Percentiles rank a stretch among this genome's conserved stretches.
phyloP scores from a whole-genome alignment of 1,140 invertebrate species.

The Stegodyphus mimosarum region DNA sequence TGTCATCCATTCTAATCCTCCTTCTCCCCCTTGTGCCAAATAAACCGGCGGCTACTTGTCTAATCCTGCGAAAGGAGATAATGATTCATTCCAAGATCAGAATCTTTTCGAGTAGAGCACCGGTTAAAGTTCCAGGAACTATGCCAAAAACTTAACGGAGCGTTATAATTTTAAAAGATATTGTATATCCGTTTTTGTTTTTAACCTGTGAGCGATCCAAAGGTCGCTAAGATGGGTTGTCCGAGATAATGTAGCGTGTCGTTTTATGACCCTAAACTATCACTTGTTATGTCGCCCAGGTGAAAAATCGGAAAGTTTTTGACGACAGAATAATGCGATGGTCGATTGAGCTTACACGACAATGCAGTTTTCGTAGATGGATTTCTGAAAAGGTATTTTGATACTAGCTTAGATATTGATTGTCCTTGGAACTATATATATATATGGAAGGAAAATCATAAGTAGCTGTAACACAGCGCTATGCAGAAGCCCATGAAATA shows the following conservation, averaged over 20 bases:
- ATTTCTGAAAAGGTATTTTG: not conserved
- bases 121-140: not conserved
- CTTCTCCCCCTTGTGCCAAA: too few relatives aligned
- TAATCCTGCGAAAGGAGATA: too few relatives aligned
- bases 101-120: too few relatives aligned
- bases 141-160: constrained; percentile 50
- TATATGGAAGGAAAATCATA: too few relatives aligned
- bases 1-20: too few relatives aligned
- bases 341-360: constrained; percentile 46
- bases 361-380: constrained; percentile 32
- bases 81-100: too few relatives aligned
- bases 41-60: too few relatives aligned
- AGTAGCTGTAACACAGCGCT: too few relatives aligned
- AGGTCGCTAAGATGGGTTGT: not conserved
- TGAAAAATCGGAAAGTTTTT: constrained; percentile 50
- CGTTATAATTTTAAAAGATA: constrained; percentile 52
- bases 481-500: too few relatives aligned
- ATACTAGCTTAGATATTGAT: too few relatives aligned
- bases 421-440: too few relatives aligned
- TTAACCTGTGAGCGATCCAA: not conserved
- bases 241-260: constrained; percentile 52
- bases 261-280: constrained; percentile 54
- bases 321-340: constrained; percentile 44
- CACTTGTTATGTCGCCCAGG: constrained; percentile 45
- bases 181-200: constrained; percentile 49